These are phyloP conservation scores for Ormyrus nitidulus DNA, from an alignment of 2,888 invertebrate genomes.

Conservation along the genomic window DNA sequence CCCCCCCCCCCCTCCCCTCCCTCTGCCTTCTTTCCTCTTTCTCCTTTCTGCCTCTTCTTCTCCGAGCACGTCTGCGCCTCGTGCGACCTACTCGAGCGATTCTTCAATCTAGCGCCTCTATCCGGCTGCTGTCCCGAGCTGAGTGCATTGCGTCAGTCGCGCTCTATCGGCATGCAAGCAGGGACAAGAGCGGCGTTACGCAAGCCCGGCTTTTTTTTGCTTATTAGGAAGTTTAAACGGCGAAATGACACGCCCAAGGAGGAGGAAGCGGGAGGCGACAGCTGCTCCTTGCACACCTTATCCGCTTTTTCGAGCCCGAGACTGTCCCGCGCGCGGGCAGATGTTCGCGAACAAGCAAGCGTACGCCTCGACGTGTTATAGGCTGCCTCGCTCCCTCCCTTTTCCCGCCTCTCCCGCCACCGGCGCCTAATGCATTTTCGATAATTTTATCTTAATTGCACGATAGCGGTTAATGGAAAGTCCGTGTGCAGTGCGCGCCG, in stretches of 20 bases:
- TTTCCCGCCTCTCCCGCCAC: background rate
- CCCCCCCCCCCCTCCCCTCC: slow-evolving; percentile 10
- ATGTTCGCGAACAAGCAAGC: slow-evolving; percentile 42
- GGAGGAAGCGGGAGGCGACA: slow-evolving; percentile 30
- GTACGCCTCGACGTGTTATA: slow-evolving; percentile 17
- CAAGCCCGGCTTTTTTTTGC: background rate
- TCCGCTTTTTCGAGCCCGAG: slow-evolving; percentile 16
- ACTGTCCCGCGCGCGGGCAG: slow-evolving; percentile 20
- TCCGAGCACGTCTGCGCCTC: slow-evolving; percentile 17
- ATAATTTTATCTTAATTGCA: slow-evolving; percentile 59
- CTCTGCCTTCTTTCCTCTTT: slow-evolving; percentile 17
- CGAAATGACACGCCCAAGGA: slow-evolving; percentile 33
- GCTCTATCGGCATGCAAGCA: background rate
- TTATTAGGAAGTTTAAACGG: slow-evolving; percentile 43
- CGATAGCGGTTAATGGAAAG: slow-evolving; percentile 54
- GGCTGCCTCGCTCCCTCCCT: background rate
- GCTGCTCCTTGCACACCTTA: slow-evolving; percentile 41
- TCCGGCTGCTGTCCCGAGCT: slow-evolving; percentile 3
- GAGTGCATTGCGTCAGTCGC: slow-evolving; percentile 28
- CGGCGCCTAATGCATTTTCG: slow-evolving; percentile 54
- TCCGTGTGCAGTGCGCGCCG: slow-evolving; percentile 8
- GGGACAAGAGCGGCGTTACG: slow-evolving; percentile 22
- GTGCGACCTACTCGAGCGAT: slow-evolving; percentile 54
- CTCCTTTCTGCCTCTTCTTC: slow-evolving; percentile 32
- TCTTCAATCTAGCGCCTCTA: slow-evolving; percentile 54